Evolutionary conservation across 2,113 vertebrate species (phyloP).

Genomic region (Pteronura brasiliensis): DNA sequence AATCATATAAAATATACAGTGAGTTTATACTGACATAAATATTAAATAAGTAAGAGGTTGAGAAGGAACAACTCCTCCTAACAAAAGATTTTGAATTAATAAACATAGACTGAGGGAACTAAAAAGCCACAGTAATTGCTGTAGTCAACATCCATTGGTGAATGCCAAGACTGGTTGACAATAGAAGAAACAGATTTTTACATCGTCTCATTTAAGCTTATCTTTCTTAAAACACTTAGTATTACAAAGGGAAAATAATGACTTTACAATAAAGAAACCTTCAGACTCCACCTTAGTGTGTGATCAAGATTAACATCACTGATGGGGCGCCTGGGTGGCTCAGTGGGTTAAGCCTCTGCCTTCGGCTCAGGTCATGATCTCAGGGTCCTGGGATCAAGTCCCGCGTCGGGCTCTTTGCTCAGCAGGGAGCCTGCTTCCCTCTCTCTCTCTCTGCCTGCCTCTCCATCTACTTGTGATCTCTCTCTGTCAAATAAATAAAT

Average conservation of each 20-base stretch:
- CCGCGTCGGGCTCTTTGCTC: too few species aligned
- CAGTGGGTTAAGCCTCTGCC: too few species aligned
- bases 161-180: background rate
- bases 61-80: background rate
- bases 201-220: background rate
- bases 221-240: background rate
- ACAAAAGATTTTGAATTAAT: background rate
- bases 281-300: background rate
- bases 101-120: background rate
- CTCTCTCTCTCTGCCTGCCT: too few species aligned
- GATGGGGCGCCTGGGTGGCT: too few species aligned
- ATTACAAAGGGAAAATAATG: background rate
- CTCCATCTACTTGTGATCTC: too few species aligned
- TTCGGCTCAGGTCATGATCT: too few species aligned
- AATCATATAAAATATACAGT: background rate
- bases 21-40: background rate
- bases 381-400: too few species aligned
- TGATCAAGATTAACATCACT: too few species aligned
- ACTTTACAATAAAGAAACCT: background rate
- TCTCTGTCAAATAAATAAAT: too few species aligned
- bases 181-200: background rate
- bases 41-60: background rate
- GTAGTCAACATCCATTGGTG: background rate
- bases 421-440: too few species aligned
- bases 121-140: background rate